Evolutionary conservation across 2,888 invertebrate genomes (phyloP).

Genomic region (Capitulum mitella): DNA sequence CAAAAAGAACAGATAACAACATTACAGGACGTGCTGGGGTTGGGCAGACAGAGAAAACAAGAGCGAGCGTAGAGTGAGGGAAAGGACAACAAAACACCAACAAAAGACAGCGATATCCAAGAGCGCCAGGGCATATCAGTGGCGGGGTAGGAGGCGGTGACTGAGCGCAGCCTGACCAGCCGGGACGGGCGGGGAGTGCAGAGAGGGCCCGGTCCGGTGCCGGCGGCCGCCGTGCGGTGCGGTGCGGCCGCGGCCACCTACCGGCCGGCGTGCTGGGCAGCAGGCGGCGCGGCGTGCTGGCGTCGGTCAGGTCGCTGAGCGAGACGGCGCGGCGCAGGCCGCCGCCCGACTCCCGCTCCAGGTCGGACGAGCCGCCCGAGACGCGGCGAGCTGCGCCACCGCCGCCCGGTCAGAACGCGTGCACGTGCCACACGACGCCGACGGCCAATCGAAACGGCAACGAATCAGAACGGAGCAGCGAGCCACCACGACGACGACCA

Average conservation of each 20-base stretch:
- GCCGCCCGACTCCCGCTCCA: conserved; percentile 26
- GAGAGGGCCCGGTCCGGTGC: no score
- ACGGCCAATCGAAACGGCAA: neutral
- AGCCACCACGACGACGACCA: neutral
- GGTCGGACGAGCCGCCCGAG: conserved; percentile 31
- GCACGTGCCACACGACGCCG: neutral
- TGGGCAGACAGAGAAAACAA: conserved; percentile 11
- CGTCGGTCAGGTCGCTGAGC: conserved; percentile 61
- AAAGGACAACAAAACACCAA: neutral
- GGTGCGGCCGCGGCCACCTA: conserved; percentile 23
- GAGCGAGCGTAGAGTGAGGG: neutral
- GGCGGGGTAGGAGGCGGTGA: no score
- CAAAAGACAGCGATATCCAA: neutral
- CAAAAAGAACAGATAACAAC: no score
- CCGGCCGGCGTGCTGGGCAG: conserved; percentile 53
- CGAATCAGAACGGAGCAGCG: neutral
- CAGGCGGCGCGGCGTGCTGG: conserved; percentile 49
- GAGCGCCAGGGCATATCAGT: no score
- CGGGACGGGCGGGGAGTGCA: no score
- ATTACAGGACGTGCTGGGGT: neutral
- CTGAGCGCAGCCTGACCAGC: no score
- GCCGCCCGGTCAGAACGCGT: conserved; percentile 21
- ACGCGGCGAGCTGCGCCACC: conserved; percentile 35
- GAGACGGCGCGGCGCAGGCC: conserved; percentile 73
- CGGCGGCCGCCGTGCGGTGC: neutral